Conservation (phyloP, 2,888 invertebrate genomes). For the Heliconius cydno region DNA sequence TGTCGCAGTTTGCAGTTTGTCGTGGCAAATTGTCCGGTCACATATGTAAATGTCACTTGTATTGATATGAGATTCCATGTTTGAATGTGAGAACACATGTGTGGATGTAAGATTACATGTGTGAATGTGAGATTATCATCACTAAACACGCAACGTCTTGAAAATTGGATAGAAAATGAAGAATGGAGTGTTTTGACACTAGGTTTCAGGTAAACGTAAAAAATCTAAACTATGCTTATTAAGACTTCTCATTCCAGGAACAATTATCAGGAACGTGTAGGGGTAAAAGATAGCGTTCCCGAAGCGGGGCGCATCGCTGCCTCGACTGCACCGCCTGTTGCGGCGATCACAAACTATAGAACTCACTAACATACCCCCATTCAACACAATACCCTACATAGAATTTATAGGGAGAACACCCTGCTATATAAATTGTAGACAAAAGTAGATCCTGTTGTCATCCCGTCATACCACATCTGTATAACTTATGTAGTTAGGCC, state of each 20-base stretch:
- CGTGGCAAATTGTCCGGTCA: too few relatives aligned
- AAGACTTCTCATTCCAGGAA: constrained; percentile 63
- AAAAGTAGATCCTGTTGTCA: too few relatives aligned
- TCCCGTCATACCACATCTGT: too few relatives aligned
- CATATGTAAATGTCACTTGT: too few relatives aligned
- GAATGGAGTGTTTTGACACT: too few relatives aligned
- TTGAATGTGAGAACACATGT: too few relatives aligned
- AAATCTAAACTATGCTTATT: neutral
- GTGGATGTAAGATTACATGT: neutral
- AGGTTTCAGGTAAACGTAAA: neutral
- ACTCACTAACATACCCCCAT: neutral
- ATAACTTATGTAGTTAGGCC: neutral
- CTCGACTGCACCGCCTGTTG: constrained; percentile 83
- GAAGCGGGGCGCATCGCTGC: constrained; percentile 77
- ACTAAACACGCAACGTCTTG: too few relatives aligned
- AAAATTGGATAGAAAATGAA: too few relatives aligned
- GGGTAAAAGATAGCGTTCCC: constrained; percentile 82
- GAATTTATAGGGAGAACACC: neutral
- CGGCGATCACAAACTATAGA: constrained; percentile 66
- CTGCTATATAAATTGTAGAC: neutral
- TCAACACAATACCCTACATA: neutral
- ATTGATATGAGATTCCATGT: too few relatives aligned
- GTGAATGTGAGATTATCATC: too few relatives aligned
- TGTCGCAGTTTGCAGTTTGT: too few relatives aligned
- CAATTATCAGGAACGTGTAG: constrained; percentile 66